phyloP scores from a whole-genome alignment of 2,797 vertebrate genomes.

The Sciurus carolinensis region DNA sequence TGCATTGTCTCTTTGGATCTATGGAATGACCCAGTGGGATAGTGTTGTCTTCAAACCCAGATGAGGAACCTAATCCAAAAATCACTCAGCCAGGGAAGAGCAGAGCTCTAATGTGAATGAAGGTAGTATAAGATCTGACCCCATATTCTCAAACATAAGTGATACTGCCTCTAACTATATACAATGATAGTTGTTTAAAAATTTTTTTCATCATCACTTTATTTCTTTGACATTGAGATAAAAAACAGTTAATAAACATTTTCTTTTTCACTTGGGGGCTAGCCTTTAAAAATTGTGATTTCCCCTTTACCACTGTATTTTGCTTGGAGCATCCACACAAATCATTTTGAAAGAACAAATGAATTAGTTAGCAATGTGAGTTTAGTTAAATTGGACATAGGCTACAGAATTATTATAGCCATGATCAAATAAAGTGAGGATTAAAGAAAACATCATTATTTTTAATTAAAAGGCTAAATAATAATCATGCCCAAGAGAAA shows the following conservation, averaged over 20 bases:
- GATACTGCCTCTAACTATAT: not conserved
- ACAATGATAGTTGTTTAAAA: not conserved
- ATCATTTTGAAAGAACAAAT: slow-evolving; percentile 69
- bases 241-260: slow-evolving; percentile 53
- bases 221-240: not conserved
- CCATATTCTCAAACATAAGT: not conserved
- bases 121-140: not conserved
- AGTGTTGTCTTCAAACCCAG: not conserved
- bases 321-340: slow-evolving; percentile 23
- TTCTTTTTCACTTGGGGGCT: slow-evolving; percentile 55
- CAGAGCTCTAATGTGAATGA: not conserved
- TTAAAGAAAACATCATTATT: slow-evolving; percentile 47
- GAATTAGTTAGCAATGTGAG: slow-evolving; percentile 21
- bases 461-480: slow-evolving; percentile 49
- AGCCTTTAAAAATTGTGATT: slow-evolving; percentile 22
- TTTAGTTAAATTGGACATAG: slow-evolving; percentile 51
- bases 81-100: not conserved
- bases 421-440: slow-evolving; percentile 45
- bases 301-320: slow-evolving; percentile 49
- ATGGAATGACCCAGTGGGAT: not conserved
- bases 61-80: not conserved
- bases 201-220: slow-evolving; percentile 42
- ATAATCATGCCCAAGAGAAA: slow-evolving; percentile 13
- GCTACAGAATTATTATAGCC: not conserved
- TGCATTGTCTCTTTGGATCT: not conserved